A percentile compares a stretch with the other conserved stretches of the same genome.
Evolutionary conservation across 2,888 invertebrate species (phyloP).

Genomic region (Diaperis boleti): DNA sequence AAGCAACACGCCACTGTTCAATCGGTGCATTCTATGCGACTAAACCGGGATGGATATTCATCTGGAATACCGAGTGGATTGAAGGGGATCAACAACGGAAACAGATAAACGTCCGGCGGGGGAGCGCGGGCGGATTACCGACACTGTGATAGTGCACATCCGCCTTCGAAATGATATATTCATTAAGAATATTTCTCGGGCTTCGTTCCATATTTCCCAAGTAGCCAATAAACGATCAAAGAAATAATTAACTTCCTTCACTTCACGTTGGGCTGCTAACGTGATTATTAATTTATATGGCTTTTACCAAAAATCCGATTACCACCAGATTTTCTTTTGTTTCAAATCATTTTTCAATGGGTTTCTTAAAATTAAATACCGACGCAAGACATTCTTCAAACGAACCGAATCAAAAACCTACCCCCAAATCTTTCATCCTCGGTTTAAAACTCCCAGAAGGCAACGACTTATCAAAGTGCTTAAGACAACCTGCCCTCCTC

Average conservation of each 20-base stretch:
- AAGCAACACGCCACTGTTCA: no score
- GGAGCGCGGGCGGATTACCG: conserved; percentile 58
- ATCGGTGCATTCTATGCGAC: conserved; percentile 28
- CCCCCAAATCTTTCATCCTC: conserved; percentile 22
- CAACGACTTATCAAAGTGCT: conserved; percentile 7
- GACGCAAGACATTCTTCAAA: neutral
- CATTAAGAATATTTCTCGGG: conserved; percentile 48
- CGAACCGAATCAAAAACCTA: conserved; percentile 3
- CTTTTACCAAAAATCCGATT: conserved; percentile 62
- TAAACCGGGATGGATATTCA: conserved; percentile 45
- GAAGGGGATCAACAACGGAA: conserved; percentile 61
- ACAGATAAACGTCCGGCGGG: conserved; percentile 60
- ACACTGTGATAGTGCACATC: conserved; percentile 60
- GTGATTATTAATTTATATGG: conserved; percentile 63
- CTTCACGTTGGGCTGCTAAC: conserved; percentile 52
- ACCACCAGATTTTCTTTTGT: conserved; percentile 58
- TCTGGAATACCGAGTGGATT: conserved; percentile 55
- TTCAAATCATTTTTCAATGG: conserved; percentile 50
- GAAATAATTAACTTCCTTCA: conserved; percentile 56
- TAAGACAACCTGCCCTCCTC: neutral
- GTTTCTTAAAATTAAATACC: conserved; percentile 39
- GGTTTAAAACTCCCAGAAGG: neutral
- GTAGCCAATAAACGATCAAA: conserved; percentile 54
- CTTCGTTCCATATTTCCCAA: conserved; percentile 45
- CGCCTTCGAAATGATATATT: conserved; percentile 57